Conservation (phyloP, 2,888 invertebrate species). For the Eristalinus aeneus region DNA sequence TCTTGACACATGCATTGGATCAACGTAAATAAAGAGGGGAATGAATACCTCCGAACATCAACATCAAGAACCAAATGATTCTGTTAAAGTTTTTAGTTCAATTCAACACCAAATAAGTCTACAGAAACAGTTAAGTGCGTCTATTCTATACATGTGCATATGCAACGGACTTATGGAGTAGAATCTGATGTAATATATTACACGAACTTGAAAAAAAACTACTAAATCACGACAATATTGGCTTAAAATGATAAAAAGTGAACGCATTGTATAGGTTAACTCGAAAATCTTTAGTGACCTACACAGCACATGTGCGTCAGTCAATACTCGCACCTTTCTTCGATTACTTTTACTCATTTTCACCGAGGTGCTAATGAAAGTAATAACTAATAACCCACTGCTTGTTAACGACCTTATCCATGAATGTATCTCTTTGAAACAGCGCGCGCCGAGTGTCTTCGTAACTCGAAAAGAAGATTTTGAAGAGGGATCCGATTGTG, state of each 20-base stretch:
- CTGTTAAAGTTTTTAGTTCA: too few relatives aligned
- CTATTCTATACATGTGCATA: too few relatives aligned
- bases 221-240: background rate
- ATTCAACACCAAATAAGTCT: too few relatives aligned
- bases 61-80: too few relatives aligned
- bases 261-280: background rate
- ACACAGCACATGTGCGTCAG: background rate
- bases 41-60: background rate
- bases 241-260: background rate
- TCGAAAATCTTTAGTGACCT: background rate
- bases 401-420: constrained; percentile 19
- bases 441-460: background rate
- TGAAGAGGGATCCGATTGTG: background rate
- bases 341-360: constrained; percentile 59
- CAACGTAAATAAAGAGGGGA: background rate
- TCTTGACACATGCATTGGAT: background rate
- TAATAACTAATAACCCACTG: constrained; percentile 34
- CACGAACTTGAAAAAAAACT: background rate
- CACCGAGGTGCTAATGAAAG: constrained; percentile 50
- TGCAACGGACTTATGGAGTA: too few relatives aligned
- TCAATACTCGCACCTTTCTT: constrained; percentile 55
- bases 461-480: background rate
- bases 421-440: background rate
- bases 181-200: background rate
- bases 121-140: too few relatives aligned